Conservation (phyloP, 2,888 invertebrate species). For the Polylopha cassiicola region DNA sequence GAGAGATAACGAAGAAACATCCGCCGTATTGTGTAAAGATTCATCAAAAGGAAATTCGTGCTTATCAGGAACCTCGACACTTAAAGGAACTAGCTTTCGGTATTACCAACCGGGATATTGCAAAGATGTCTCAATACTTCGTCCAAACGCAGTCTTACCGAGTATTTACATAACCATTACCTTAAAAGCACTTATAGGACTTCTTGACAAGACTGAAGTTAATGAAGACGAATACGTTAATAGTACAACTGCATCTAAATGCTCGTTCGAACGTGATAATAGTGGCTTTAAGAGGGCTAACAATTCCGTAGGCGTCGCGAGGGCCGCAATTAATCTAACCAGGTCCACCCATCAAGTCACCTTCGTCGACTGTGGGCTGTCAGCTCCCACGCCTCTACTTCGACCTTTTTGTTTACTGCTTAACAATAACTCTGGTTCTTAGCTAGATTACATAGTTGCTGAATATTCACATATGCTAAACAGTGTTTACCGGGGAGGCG, state of each 20-base stretch:
- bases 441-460: slow-evolving; percentile 44
- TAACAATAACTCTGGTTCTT: slow-evolving; percentile 47
- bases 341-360: slow-evolving; percentile 52
- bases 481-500: slow-evolving; percentile 38
- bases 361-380: slow-evolving; percentile 48
- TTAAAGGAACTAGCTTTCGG: too few relatives aligned
- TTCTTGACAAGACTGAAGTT: too few relatives aligned
- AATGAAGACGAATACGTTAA: too few relatives aligned
- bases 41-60: slow-evolving; percentile 24
- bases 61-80: slow-evolving; percentile 15
- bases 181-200: too few relatives aligned
- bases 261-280: background rate
- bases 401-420: slow-evolving; percentile 55
- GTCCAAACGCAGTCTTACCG: too few relatives aligned
- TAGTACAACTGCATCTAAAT: too few relatives aligned
- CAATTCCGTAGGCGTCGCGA: slow-evolving; percentile 43
- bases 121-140: too few relatives aligned
- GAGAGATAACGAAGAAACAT: slow-evolving; percentile 60
- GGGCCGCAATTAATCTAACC: slow-evolving; percentile 53
- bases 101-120: too few relatives aligned
- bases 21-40: slow-evolving; percentile 59
- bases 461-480: slow-evolving; percentile 63
- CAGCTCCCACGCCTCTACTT: slow-evolving; percentile 55
- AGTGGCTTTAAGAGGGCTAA: slow-evolving; percentile 33
- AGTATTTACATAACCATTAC: too few relatives aligned